These are phyloP conservation scores for Lacanobia wlatinum DNA, from an alignment of 2,888 invertebrate genomes.

Conservation along the genomic window DNA sequence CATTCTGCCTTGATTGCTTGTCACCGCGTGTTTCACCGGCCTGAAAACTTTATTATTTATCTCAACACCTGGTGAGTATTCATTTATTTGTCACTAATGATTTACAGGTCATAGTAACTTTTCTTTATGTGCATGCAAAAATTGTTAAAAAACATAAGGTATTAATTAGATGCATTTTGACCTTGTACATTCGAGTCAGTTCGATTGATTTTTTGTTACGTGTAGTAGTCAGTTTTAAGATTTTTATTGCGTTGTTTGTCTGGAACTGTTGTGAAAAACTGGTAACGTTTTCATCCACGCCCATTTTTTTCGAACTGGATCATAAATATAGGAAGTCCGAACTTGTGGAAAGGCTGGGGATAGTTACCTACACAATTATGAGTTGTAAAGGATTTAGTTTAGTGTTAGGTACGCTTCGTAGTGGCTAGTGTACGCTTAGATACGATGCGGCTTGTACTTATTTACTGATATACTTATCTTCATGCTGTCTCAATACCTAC, in stretches of 20 bases:
- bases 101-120: slow-evolving; percentile 23
- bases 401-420: slow-evolving; percentile 17
- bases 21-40: slow-evolving; percentile 81
- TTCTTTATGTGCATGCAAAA: slow-evolving; percentile 28
- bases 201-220: slow-evolving; percentile 67
- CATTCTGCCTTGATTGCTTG: slow-evolving; percentile 65
- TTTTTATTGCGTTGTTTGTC: slow-evolving; percentile 50
- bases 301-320: background rate
- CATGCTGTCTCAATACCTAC: background rate
- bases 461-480: background rate
- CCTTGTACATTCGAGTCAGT: slow-evolving; percentile 64
- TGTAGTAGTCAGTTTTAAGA: slow-evolving; percentile 49
- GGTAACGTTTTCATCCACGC: background rate
- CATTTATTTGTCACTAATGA: slow-evolving; percentile 37
- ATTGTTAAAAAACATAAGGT: background rate
- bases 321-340: background rate
- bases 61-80: slow-evolving; percentile 73
- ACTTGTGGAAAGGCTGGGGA: background rate
- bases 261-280: slow-evolving; percentile 23
- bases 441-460: background rate
- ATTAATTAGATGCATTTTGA: slow-evolving; percentile 45
- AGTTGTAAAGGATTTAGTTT: slow-evolving; percentile 3
- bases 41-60: slow-evolving; percentile 68
- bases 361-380: background rate
- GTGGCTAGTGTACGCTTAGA: background rate